These are phyloP conservation scores for Pararge aegeria DNA, from an alignment of 1,140 invertebrate genomes.

Conservation along the genomic window DNA sequence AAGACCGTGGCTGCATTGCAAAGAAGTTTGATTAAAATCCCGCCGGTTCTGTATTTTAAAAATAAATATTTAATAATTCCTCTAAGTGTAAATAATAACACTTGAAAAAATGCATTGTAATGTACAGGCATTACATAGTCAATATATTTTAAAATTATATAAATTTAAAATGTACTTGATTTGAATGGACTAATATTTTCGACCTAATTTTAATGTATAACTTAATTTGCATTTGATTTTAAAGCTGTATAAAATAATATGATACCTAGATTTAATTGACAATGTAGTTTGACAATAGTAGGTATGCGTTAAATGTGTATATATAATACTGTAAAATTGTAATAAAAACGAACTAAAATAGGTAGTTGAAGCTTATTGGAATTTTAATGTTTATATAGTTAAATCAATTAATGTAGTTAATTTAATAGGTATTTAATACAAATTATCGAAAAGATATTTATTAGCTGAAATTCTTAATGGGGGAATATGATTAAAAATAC, in stretches of 20 bases:
- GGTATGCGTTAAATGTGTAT: slow-evolving; percentile 5
- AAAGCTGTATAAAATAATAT: slow-evolving; percentile 7
- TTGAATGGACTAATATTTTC: background rate
- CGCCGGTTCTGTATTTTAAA: too few species aligned
- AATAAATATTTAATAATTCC: too few species aligned
- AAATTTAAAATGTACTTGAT: background rate
- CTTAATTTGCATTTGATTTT: slow-evolving; percentile 3
- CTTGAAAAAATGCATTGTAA: slow-evolving; percentile 16
- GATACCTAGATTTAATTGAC: slow-evolving; percentile 12
- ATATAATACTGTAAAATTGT: slow-evolving; percentile 16
- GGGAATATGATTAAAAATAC: slow-evolving; percentile 15
- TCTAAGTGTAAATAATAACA: too few species aligned
- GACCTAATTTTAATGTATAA: background rate
- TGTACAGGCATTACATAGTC: too few species aligned
- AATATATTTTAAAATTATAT: slow-evolving; percentile 3
- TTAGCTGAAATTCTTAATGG: slow-evolving; percentile 5
- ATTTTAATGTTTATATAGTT: slow-evolving; percentile 12
- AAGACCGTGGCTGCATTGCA: too few species aligned
- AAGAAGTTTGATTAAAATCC: too few species aligned
- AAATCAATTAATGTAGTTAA: background rate
- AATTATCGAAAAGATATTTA: background rate
- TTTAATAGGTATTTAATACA: background rate
- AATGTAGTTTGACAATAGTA: slow-evolving; percentile 14
- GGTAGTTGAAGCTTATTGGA: slow-evolving; percentile 24
- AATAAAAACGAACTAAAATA: slow-evolving; percentile 14